Conservation (phyloP, 2,888 invertebrate species). For the Eupithecia dodoneata region DNA sequence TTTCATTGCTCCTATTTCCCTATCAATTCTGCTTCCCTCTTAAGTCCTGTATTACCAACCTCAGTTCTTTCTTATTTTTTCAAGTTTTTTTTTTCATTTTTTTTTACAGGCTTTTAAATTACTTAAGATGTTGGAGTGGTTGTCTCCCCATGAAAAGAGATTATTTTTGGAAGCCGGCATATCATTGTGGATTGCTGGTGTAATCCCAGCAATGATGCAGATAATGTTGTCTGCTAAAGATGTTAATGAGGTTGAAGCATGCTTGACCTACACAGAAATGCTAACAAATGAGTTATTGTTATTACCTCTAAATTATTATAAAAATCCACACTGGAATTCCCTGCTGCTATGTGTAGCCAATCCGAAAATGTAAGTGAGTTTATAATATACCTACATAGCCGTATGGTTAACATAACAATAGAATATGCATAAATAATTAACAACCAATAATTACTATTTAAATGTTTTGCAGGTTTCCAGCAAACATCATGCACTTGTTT, state of each 20-base stretch:
- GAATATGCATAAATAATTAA: not conserved
- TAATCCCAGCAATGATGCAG: conserved; percentile 73
- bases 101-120: conserved; percentile 43
- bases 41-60: not conserved
- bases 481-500: conserved; percentile 77
- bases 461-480: conserved; percentile 69
- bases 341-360: conserved; percentile 69
- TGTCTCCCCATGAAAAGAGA: conserved; percentile 63
- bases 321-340: conserved; percentile 67
- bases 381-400: not conserved
- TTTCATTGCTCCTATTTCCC: too few relatives aligned
- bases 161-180: conserved; percentile 69
- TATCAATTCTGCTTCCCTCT: too few relatives aligned
- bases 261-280: conserved; percentile 68
- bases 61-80: not conserved
- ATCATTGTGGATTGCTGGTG: conserved; percentile 75
- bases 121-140: conserved; percentile 59
- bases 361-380: conserved; percentile 61
- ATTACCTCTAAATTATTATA: conserved; percentile 64
- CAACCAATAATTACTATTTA: not conserved
- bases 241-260: conserved; percentile 4
- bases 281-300: conserved; percentile 72
- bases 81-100: not conserved
- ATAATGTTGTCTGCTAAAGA: not conserved
- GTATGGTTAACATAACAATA: not conserved